phyloP scores from a whole-genome alignment of 1,140 invertebrate species.

The Mizuhopecten yessoensis region DNA sequence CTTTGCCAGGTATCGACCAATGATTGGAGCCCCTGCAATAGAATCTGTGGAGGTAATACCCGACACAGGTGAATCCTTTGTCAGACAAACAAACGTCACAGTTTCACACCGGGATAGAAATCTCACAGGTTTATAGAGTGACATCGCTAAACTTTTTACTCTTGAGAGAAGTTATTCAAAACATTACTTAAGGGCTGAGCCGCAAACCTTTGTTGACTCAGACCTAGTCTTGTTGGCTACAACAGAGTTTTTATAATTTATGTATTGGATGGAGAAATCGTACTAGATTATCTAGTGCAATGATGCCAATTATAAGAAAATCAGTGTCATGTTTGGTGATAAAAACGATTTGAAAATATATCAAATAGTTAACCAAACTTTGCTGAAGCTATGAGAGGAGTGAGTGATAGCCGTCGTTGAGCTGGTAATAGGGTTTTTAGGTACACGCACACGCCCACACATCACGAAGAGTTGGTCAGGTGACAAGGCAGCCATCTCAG shows the following conservation, averaged over 20 bases:
- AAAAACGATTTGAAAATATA: not conserved
- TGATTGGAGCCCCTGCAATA: not conserved
- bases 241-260: not conserved
- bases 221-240: not conserved
- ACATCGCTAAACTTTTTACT: conserved; percentile 30
- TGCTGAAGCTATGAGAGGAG: not conserved
- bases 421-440: not conserved
- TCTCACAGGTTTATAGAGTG: not conserved
- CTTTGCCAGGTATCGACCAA: conserved; percentile 1
- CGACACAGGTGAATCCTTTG: conserved; percentile 37
- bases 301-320: not conserved
- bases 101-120: conserved; percentile 12
- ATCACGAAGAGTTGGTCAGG: conserved; percentile 11
- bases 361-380: not conserved
- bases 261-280: not conserved
- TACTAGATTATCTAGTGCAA: not conserved
- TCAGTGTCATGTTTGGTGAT: not conserved
- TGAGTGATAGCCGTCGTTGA: not conserved
- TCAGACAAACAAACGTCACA: conserved; percentile 9
- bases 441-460: conserved; percentile 28
- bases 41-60: not conserved
- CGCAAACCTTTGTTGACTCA: not conserved
- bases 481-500: not conserved
- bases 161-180: not conserved
- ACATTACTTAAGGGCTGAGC: not conserved